Evolutionary conservation across 92 coral and sea anemone species (phyloP), one percentile per base, ranked within the genome.

Genomic region (Phymanthus crucifer): DNA sequence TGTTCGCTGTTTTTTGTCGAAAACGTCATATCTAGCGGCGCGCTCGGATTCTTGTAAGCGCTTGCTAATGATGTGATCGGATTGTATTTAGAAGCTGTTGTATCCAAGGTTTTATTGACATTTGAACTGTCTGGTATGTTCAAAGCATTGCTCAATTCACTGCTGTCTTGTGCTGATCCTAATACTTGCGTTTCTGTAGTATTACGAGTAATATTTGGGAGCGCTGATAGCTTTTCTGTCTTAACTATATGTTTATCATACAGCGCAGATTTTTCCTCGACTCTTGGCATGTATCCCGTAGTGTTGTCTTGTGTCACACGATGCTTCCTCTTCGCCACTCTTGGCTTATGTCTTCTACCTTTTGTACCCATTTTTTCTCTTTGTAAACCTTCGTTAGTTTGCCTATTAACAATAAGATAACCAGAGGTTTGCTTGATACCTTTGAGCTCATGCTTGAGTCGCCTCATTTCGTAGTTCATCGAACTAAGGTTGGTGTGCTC

Each of bases 371-470:
- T 47, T 45, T 43, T 68, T 35, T 32, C 32, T 40, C 58, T 77
- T 64, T 24, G 27, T 40, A 32, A 31, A 56, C 36, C 81, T 37
- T 38, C 79, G 9, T 40, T 32, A 10, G 61, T 31, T 16, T 77
- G 78, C 45, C 57, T 47, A 21, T 77, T 79, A 1, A 83, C n/a
- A 19, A 72, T 75, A 16, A 87, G 67, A 31, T 88, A 84, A 13
- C 94, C 97, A 34, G 96, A 85, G 17, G 93, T 84, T 73, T 96
- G 92, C 84, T 90, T 83, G 24, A 96, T 94, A 27, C 86, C 98
- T 24, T 79, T 73, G 23, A 96, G 77, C 78, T 96, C 91, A 82
- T 87, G 88, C 75, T 89, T 85, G 29, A 96, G 73, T 61, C 88
- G 83, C 66, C 82, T 78, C 93, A 96, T 96, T 75, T 96, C 99